phyloP scores from a whole-genome alignment of 2,113 vertebrate species.

The Myiopsitta monachus region DNA sequence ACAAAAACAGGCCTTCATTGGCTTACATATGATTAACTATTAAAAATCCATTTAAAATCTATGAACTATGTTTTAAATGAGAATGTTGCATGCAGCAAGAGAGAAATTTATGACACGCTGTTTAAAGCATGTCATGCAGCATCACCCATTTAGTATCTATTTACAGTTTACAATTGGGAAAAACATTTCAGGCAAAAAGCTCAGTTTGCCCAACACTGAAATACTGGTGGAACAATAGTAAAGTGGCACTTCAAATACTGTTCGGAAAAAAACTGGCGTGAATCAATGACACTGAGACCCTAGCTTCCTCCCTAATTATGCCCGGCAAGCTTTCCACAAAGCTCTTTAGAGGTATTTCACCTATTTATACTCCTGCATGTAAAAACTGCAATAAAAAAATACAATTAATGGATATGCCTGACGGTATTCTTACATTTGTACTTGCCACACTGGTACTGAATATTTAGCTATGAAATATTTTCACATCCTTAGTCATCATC shows the following conservation, averaged over 20 bases:
- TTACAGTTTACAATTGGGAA: neutral
- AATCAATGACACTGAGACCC: neutral
- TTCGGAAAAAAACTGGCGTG: accelerated
- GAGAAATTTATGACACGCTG: accelerated
- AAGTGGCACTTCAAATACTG: neutral
- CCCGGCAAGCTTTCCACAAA: neutral
- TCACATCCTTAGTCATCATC: neutral
- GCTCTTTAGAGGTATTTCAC: neutral
- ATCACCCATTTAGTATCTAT: neutral
- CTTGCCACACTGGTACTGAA: neutral
- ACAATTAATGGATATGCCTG: neutral
- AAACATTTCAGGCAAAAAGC: neutral
- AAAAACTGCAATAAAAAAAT: neutral
- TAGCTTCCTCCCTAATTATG: neutral
- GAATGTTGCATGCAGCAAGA: neutral
- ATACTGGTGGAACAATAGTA: neutral
- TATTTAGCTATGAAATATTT: neutral
- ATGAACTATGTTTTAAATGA: neutral
- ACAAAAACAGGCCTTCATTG: neutral
- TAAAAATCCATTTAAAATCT: neutral
- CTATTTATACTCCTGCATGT: accelerated
- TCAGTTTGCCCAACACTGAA: neutral
- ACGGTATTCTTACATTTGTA: neutral
- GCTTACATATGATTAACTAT: neutral
- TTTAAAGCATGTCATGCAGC: neutral